These are phyloP conservation scores for Dipodomys stephensi DNA, from an alignment of 2,113 vertebrate genomes.

Conservation along the genomic window DNA sequence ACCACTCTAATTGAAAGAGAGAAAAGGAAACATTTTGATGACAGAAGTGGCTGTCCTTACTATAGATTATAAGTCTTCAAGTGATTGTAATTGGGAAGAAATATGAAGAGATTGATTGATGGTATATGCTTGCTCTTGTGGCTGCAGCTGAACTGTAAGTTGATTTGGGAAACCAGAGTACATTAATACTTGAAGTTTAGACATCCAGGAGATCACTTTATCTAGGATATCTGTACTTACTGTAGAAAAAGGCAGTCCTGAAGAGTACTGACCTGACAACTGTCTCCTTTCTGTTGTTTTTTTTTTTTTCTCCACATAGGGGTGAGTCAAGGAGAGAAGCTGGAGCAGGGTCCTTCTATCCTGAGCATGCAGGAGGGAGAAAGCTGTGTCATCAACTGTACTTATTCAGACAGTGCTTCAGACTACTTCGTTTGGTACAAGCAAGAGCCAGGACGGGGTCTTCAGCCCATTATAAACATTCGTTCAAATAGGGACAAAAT, in stretches of 20 bases:
- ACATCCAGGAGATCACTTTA: neutral
- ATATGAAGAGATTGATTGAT: neutral
- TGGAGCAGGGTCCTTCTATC: neutral
- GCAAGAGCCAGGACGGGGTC: slow-evolving; percentile 35
- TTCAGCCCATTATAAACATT: neutral
- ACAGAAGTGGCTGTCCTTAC: neutral
- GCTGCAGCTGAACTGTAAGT: slow-evolving; percentile 60
- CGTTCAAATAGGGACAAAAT: neutral
- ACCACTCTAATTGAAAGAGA: neutral
- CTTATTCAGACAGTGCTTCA: neutral
- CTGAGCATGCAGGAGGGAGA: slow-evolving; percentile 28
- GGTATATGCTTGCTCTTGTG: neutral
- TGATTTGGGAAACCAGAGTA: neutral
- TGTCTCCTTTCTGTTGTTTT: neutral
- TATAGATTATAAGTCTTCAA: neutral
- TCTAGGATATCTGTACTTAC: neutral
- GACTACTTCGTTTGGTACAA: slow-evolving; percentile 59
- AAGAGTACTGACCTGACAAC: neutral
- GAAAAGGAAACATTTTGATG: neutral
- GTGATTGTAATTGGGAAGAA: neutral
- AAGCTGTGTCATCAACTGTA: neutral
- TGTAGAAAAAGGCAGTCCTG: neutral
- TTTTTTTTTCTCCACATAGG: slow-evolving; percentile 15
- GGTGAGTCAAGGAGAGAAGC: neutral
- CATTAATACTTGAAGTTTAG: neutral